These are phyloP conservation scores for Neogobius melanostomus DNA, from an alignment of 2,113 vertebrate species.

Conservation along the genomic window DNA sequence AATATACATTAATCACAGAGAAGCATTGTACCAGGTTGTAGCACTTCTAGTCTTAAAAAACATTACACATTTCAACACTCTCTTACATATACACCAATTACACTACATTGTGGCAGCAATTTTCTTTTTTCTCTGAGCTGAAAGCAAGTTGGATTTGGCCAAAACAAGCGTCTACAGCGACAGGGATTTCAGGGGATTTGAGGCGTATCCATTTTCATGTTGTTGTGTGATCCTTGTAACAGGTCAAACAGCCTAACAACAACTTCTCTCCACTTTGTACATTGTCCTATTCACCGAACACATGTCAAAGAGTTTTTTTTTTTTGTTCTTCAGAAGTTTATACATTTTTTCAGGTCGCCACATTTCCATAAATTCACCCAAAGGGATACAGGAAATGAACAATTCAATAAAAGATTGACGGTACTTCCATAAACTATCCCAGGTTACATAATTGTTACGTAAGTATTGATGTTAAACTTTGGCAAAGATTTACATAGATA, in stretches of 20 bases:
- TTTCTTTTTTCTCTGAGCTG: no score
- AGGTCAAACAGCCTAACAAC: conserved; percentile 20
- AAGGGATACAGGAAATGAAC: conserved; percentile 1
- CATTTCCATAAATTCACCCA: background rate
- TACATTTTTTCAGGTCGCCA: background rate
- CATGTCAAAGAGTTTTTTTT: background rate
- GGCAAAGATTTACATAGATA: background rate
- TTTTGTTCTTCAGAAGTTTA: background rate
- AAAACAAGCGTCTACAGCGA: conserved; percentile 8
- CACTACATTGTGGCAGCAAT: no score
- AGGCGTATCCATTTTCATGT: background rate
- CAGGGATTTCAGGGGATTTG: background rate
- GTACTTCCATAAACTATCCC: background rate
- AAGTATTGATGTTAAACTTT: background rate
- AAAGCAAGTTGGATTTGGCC: no score
- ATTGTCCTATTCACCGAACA: background rate
- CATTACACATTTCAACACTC: no score
- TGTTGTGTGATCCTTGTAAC: background rate
- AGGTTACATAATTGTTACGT: background rate
- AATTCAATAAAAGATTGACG: background rate
- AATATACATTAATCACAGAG: no score
- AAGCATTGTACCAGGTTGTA: no score
- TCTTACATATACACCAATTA: no score
- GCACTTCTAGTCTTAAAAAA: no score
- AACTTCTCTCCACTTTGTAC: conserved; percentile 9